A percentile compares a stretch with the other conserved stretches of the same genome.
These are phyloP conservation scores for Sorex fumeus DNA, from an alignment of 2,113 vertebrate genomes.

Conservation along the genomic window DNA sequence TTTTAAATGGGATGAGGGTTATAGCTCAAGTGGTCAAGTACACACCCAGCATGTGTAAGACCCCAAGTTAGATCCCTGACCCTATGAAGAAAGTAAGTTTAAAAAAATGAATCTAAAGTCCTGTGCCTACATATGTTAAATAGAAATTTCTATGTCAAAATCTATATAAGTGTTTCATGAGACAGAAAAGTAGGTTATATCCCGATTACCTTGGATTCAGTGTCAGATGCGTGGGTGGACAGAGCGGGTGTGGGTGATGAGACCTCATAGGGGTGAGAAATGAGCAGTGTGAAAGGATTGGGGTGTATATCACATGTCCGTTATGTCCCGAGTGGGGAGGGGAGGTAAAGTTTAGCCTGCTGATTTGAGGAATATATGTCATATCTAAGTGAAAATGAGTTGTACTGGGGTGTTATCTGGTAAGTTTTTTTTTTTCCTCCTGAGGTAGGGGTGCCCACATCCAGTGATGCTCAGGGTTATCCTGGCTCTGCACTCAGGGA, in stretches of 20 bases:
- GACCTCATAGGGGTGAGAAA: neutral
- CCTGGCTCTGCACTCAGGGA: too few relatives aligned
- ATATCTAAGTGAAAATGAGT: neutral
- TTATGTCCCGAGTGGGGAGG: neutral
- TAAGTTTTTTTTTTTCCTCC: neutral
- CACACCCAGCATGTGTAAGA: too few relatives aligned
- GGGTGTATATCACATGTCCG: neutral
- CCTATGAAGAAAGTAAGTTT: too few relatives aligned
- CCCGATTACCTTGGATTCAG: neutral
- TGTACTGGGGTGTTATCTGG: neutral
- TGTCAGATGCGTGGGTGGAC: neutral
- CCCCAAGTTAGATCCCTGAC: too few relatives aligned
- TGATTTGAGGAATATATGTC: neutral
- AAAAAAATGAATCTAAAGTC: too few relatives aligned
- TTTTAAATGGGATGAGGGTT: too few relatives aligned
- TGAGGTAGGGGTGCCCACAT: too few relatives aligned
- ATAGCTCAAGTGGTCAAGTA: too few relatives aligned
- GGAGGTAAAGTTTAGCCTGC: neutral
- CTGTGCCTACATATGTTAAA: rapidly evolving
- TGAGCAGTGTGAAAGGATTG: neutral
- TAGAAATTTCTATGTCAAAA: too few relatives aligned
- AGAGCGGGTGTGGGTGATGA: neutral
- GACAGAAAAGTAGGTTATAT: neutral
- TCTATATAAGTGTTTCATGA: neutral
- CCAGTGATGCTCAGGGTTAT: too few relatives aligned